Evolutionary conservation across 2,113 vertebrate species (phyloP), one percentile per base, ranked within the genome.

Genomic region (Forbesichthys agassizii): DNA sequence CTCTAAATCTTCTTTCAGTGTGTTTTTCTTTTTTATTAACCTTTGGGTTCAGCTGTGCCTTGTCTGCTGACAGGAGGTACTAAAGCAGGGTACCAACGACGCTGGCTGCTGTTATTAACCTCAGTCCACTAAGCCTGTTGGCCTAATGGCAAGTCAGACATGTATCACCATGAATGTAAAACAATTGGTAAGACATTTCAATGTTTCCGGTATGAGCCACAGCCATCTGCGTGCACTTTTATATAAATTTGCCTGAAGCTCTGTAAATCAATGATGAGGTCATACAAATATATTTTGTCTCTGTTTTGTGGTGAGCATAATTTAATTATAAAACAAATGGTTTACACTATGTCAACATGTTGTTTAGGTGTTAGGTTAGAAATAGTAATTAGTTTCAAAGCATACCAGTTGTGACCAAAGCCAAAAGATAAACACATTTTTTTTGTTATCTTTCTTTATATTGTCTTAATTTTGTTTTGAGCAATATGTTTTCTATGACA

Each of bases 11-110:
- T 11, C 61, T 36, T 72, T 73, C 11, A 48, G 52, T 57, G 12
- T 48, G 8, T 73, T 68, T 62, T 80, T 74, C 49, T 62, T 66
- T 52, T 59, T 61, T 42, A 71, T 71, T 57, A 77, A 47, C 66
- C 42, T 71, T 36, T 75, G 56, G 10, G 11, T 63, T 84, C 75
- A 80, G 82, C 78, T 81, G 90, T 91, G 88, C 90, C 88, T 90
- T 91, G 77, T 77, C 77, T 66, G 61, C 78, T 84, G 67, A 77
- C 60, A 56, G 61, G 66, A 82, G 82, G 77, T 75, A n/a, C 66
- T 57, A 53, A 36, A 82, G 71, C 76, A 76, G 77, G 74, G 69
- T 73, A 67, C 56, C 12, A 54, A 54, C 48, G 46, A 67, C 69
- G 69, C 83, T 71, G 78, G 61, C 48, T 33, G 66, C 83, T 83